phyloP scores from a whole-genome alignment of 2,888 invertebrate species.

The Catocala sponsa region DNA sequence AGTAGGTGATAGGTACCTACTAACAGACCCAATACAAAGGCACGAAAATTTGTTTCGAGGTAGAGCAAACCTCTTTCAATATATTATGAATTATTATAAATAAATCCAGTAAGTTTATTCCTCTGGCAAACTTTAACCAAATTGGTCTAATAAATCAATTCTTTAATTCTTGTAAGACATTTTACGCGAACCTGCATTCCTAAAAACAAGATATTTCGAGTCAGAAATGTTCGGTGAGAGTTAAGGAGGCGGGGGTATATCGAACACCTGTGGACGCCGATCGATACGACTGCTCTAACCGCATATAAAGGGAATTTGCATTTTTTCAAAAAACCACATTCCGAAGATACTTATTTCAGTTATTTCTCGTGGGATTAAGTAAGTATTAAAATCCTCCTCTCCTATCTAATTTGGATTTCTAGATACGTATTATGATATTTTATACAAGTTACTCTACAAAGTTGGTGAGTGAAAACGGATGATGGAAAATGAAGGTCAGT shows the following conservation, averaged over 20 bases:
- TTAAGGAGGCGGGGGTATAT: conserved; percentile 15
- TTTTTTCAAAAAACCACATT: conserved; percentile 36
- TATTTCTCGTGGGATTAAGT: conserved; percentile 27
- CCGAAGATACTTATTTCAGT: conserved; percentile 11
- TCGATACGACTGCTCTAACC: conserved; percentile 40
- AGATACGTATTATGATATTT: neutral
- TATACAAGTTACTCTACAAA: too few species aligned
- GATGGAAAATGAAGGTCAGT: too few species aligned
- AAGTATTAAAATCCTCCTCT: conserved; percentile 15
- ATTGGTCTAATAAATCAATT: too few species aligned
- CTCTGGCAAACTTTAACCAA: too few species aligned
- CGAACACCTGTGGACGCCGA: conserved; percentile 42
- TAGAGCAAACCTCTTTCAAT: too few species aligned
- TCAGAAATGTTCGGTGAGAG: conserved; percentile 10
- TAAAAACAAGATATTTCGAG: conserved; percentile 5
- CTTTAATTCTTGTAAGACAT: neutral
- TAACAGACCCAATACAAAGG: too few species aligned
- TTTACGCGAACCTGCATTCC: neutral
- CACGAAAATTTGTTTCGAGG: too few species aligned
- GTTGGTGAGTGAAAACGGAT: too few species aligned
- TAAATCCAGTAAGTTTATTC: too few species aligned
- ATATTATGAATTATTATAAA: too few species aligned
- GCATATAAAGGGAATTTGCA: conserved; percentile 33
- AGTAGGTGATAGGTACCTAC: too few species aligned
- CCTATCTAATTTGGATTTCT: too few species aligned